A percentile compares a stretch with the other conserved stretches of the same genome.
These are phyloP conservation scores for Salminus brasiliensis DNA, from an alignment of 2,113 vertebrate species.

Conservation along the genomic window DNA sequence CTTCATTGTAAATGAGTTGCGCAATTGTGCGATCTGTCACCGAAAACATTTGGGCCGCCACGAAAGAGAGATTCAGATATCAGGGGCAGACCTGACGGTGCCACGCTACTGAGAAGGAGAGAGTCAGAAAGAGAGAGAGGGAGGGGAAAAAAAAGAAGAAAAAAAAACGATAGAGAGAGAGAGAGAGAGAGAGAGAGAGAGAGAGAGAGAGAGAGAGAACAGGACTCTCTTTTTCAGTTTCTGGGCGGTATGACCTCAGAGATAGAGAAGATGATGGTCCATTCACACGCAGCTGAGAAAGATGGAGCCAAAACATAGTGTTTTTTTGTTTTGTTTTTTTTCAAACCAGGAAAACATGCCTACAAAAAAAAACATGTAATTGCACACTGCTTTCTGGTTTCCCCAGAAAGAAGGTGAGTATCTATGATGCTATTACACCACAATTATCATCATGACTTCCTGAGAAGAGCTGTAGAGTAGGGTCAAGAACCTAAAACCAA, in stretches of 20 bases:
- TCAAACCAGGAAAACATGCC: not conserved
- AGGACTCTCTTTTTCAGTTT: slow-evolving; percentile 18
- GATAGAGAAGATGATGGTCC: not conserved
- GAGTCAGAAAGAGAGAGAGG: slow-evolving; percentile 4
- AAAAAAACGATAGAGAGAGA: no score
- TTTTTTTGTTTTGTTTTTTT: no score
- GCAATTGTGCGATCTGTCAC: slow-evolving; percentile 55
- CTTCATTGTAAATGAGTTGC: slow-evolving; percentile 45
- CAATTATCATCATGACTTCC: slow-evolving; percentile 20
- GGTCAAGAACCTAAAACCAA: not conserved
- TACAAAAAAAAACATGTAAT: not conserved
- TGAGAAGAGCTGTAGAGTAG: not conserved
- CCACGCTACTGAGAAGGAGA: slow-evolving; percentile 11
- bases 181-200: not conserved
- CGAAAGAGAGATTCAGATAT: slow-evolving; percentile 41
- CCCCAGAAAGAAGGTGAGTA: not conserved
- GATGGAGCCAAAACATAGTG: not conserved
- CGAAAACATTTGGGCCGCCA: slow-evolving; percentile 43
- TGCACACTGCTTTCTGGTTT: slow-evolving; percentile 1
- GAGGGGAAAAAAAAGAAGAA: no score
- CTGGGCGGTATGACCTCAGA: slow-evolving; percentile 37
- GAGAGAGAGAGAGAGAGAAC: not conserved
- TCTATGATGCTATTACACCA: not conserved
- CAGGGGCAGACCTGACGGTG: slow-evolving; percentile 39
- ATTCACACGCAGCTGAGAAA: slow-evolving; percentile 14